phyloP scores from a whole-genome alignment of 1,140 invertebrate species.

The Drosophila tristis region DNA sequence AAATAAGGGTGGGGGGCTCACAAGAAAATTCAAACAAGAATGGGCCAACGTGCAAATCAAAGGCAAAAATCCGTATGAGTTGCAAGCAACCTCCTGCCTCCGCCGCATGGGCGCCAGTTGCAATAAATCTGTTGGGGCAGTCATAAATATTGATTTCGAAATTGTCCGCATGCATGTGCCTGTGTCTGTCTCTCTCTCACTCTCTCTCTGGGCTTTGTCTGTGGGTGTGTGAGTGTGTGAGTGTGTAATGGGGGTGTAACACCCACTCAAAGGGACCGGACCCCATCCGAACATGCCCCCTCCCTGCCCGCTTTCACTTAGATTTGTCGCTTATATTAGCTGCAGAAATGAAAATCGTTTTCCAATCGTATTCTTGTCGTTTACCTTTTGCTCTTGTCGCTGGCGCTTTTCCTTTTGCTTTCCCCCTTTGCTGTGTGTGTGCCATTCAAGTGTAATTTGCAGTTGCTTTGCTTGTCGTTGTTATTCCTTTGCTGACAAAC shows the following conservation, averaged over 20 bases:
- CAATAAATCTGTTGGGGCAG: conserved; percentile 79
- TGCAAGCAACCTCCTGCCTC: conserved; percentile 2
- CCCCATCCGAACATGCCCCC: neutral
- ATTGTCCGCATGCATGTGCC: conserved; percentile 61
- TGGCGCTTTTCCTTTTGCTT: conserved; percentile 33
- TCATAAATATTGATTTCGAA: conserved; percentile 82
- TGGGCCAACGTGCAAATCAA: conserved; percentile 68
- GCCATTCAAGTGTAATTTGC: conserved; percentile 67
- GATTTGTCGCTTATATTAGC: conserved; percentile 82
- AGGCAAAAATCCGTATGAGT: conserved; percentile 47
- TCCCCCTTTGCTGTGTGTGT: conserved; percentile 25
- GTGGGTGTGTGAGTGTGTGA: conserved; percentile 2
- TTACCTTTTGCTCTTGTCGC: conserved; percentile 64
- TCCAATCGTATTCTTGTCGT: conserved; percentile 77
- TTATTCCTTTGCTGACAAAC: conserved; percentile 61
- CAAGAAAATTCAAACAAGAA: conserved; percentile 13
- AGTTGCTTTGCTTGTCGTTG: conserved; percentile 61
- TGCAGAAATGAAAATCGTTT: conserved; percentile 83
- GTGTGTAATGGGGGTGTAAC: conserved; percentile 1
- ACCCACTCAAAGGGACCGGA: too few relatives aligned
- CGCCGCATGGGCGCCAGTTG: conserved; percentile 33
- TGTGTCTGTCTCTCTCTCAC: conserved; percentile 20
- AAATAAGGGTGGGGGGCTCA: neutral
- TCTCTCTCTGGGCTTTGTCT: neutral
- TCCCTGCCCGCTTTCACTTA: conserved; percentile 45